Evolutionary conservation across 2,113 vertebrate genomes (phyloP).

Genomic region (Morone chrysops): DNA sequence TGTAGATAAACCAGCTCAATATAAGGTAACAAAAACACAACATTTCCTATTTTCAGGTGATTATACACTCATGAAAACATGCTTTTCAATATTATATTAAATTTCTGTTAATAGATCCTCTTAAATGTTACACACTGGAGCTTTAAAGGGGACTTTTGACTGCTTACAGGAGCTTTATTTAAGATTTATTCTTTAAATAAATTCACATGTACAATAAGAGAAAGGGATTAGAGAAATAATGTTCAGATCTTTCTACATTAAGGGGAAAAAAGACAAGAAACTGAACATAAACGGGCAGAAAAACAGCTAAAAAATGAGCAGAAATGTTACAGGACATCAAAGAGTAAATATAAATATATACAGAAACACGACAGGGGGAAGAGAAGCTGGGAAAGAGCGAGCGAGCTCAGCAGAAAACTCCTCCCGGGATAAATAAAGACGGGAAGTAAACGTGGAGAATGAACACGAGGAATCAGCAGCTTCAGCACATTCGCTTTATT

Average conservation of each 20-base stretch:
- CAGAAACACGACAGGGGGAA: not conserved
- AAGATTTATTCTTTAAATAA: not conserved
- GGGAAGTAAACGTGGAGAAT: conserved; percentile 6
- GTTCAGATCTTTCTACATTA: not conserved
- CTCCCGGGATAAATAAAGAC: not conserved
- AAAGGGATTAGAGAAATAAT: not conserved
- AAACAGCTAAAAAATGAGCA: not conserved
- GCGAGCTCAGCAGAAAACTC: conserved; percentile 13
- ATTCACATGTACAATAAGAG: not conserved
- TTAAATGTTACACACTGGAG: too few relatives aligned
- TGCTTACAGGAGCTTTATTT: not conserved
- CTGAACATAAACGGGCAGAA: not conserved
- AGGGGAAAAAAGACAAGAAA: not conserved
- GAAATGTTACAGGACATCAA: not conserved
- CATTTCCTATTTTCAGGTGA: too few relatives aligned
- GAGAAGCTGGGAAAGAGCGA: not conserved
- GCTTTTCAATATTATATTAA: too few relatives aligned
- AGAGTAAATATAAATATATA: not conserved
- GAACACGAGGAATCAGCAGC: conserved; percentile 4
- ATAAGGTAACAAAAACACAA: too few relatives aligned
- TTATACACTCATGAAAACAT: too few relatives aligned
- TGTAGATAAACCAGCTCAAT: too few relatives aligned
- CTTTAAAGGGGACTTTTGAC: too few relatives aligned
- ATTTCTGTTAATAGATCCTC: too few relatives aligned
- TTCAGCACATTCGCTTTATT: conserved; percentile 32